Base-by-base conservation (phyloP, 2,888 invertebrate genomes). In the Prosopocoilus inquinatus region DNA sequence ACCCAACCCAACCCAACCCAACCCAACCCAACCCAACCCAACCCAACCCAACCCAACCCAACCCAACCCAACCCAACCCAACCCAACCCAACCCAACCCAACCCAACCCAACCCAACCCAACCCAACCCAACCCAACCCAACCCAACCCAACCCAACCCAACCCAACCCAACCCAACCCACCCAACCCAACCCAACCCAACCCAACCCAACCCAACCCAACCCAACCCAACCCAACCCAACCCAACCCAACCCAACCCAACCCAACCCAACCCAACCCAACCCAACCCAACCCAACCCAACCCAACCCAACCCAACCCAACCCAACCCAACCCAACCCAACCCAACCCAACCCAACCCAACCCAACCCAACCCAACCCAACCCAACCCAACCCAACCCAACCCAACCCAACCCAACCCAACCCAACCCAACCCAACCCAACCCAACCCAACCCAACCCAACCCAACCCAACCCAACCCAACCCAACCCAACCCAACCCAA, bases 251-350 rank as follows among this genome's bases (percentile, higher is more conserved):
- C 9, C 43, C 43, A 43, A 43, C 9, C 43, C 43, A n/a, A 43
- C 9, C 43, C 43, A 43, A 43, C 9, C 43, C 43, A n/a, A 43
- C 9, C 43, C 43, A 43, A 43, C 43, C 9, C 43, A 43, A 43
- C 43, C 43, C 9, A 43, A 43, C 9, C 43, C 12, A 35, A 35
- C 35, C 35, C 35, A 35, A 35, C 35, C 35, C 9, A 35, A 35
- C 35, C 35, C 15, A 49, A 33, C 33, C 33, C 54, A 55, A 55
- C 53, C 53, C 16, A 55, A 55, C 55, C 55, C 28, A 55, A 55
- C 53, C 55, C 47, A 55, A 55, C 55, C 53, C 33, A 47, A 55
- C 53, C 53, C 54, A 55, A 55, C 53, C 48, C 28, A 51, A 51
- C 48, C 51, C 34, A 51, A 50, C 51, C 48, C 11, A 51, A 50